Conservation (phyloP, 2,888 invertebrate species). For the Trichopria drosophilae region DNA sequence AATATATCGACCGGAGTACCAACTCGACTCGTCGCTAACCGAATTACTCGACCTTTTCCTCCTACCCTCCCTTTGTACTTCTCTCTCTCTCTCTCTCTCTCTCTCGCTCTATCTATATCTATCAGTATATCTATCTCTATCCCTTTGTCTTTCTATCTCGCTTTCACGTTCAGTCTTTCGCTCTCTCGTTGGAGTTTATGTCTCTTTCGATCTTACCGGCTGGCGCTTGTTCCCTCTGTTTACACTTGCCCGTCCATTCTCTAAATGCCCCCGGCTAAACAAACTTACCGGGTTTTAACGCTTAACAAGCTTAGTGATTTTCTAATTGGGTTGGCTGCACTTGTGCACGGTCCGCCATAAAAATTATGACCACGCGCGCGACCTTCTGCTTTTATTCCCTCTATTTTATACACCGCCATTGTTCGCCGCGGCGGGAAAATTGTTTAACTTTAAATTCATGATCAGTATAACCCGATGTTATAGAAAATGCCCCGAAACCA, state of each 20-base stretch:
- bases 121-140: not conserved
- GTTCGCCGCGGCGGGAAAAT: not conserved
- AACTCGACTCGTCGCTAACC: constrained; percentile 46
- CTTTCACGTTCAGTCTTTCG: too few relatives aligned
- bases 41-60: constrained; percentile 38
- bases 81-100: constrained; percentile 19
- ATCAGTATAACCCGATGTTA: too few relatives aligned
- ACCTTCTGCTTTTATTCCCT: not conserved
- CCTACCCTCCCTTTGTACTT: constrained; percentile 13
- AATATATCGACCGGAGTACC: constrained; percentile 40
- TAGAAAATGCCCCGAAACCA: too few relatives aligned
- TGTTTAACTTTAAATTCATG: too few relatives aligned
- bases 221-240: too few relatives aligned
- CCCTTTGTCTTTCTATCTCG: not conserved
- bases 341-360: not conserved
- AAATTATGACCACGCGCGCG: constrained; percentile 14
- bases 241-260: constrained; percentile 24
- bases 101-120: not conserved
- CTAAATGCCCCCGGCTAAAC: constrained; percentile 41
- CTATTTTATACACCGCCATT: not conserved
- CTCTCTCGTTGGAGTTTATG: too few relatives aligned
- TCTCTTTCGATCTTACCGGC: too few relatives aligned
- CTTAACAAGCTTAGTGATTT: constrained; percentile 47
- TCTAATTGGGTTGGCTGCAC: constrained; percentile 44
- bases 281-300: constrained; percentile 46